Conservation (phyloP, 2,797 vertebrate species). For the Mormyrops boulengeri region DNA sequence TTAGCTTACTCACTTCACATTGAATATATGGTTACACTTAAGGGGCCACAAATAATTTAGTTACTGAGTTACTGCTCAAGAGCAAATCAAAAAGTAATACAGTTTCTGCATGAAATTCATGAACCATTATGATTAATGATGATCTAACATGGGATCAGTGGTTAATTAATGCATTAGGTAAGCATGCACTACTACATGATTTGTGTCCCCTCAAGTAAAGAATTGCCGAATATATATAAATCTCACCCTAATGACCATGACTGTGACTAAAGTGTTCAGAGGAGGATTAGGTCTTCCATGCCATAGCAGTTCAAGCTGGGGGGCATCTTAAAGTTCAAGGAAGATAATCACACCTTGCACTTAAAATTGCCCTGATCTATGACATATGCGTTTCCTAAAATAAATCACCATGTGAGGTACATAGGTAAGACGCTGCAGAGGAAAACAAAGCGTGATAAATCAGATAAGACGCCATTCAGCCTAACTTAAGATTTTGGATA, state of each 20-base stretch:
- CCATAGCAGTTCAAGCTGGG: not conserved
- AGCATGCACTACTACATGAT: not conserved
- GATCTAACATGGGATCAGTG: not conserved
- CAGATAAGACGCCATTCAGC: not conserved
- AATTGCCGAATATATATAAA: not conserved
- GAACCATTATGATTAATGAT: not conserved
- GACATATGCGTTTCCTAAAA: not conserved
- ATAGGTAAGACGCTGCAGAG: not conserved
- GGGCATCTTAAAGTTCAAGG: not conserved
- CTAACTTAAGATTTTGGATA: not conserved
- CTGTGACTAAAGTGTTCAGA: not conserved
- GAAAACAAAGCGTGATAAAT: not conserved
- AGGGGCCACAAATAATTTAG: not conserved
- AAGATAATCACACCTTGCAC: not conserved
- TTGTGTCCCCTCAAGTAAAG: not conserved
- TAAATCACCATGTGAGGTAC: not conserved
- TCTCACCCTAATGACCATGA: not conserved
- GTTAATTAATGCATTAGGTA: not conserved
- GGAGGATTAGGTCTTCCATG: not conserved
- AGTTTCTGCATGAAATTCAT: not conserved
- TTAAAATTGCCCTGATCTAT: not conserved
- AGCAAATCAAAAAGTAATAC: not conserved
- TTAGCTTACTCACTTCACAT: not conserved
- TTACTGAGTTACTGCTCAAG: not conserved
- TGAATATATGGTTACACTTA: not conserved